phyloP scores from a whole-genome alignment of 2,113 vertebrate species.

The Gobiocypris rarus region DNA sequence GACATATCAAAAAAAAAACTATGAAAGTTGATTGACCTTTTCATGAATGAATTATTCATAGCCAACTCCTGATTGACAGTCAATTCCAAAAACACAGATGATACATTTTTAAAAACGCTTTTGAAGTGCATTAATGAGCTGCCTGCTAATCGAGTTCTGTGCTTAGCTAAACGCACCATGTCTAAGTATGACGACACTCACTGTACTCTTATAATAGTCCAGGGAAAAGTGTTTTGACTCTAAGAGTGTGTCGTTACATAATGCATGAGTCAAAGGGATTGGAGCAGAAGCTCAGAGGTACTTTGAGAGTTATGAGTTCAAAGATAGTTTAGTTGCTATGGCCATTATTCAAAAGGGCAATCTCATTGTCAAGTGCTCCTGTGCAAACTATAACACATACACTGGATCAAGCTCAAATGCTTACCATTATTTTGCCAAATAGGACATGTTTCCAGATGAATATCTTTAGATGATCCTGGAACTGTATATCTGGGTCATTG shows the following conservation, averaged over 20 bases:
- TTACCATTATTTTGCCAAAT: neutral
- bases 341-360: neutral
- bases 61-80: neutral
- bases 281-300: neutral
- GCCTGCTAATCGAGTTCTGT: neutral
- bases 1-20: neutral
- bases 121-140: slow-evolving; percentile 12
- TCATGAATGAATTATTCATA: neutral
- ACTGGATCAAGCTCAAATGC: neutral
- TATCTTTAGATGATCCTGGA: neutral
- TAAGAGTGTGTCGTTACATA: neutral
- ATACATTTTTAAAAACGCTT: neutral
- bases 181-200: neutral
- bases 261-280: slow-evolving; percentile 9
- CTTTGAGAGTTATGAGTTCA: slow-evolving; percentile 19
- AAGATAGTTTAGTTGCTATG: neutral
- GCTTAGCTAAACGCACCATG: neutral
- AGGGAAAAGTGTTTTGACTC: slow-evolving; percentile 21
- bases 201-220: slow-evolving; percentile 2
- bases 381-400: neutral
- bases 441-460: neutral
- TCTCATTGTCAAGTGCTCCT: slow-evolving; percentile 7
- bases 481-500: neutral
- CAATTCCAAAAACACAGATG: neutral
- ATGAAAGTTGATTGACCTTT: neutral